Evolutionary conservation across 2,888 invertebrate species (phyloP).

Genomic region (Tetranychus truncatus): DNA sequence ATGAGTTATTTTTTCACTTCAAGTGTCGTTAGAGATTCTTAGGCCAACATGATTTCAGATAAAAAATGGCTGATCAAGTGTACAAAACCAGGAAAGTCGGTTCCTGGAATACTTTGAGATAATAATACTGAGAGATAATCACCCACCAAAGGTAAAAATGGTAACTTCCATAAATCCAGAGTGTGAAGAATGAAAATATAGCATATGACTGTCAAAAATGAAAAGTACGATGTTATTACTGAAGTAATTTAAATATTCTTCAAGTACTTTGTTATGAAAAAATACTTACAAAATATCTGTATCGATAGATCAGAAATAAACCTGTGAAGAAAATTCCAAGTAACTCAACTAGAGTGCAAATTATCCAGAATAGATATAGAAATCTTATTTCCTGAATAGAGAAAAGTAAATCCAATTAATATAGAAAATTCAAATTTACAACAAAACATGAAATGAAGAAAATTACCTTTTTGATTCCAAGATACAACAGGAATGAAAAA

Average conservation of each 20-base stretch:
- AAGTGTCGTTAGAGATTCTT: no score
- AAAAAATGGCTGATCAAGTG: slow-evolving; percentile 37
- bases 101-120: slow-evolving; percentile 20
- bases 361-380: slow-evolving; percentile 21
- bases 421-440: background rate
- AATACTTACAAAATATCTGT: slow-evolving; percentile 20
- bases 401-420: background rate
- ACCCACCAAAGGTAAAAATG: slow-evolving; percentile 20
- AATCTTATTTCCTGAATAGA: slow-evolving; percentile 18
- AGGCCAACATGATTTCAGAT: slow-evolving; percentile 43
- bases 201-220: slow-evolving; percentile 17
- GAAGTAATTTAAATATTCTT: background rate
- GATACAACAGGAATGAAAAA: slow-evolving; percentile 18
- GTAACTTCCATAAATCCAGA: slow-evolving; percentile 15
- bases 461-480: slow-evolving; percentile 20
- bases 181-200: slow-evolving; percentile 15
- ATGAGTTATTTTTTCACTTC: no score
- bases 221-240: background rate
- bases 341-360: slow-evolving; percentile 18
- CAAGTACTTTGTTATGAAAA: background rate
- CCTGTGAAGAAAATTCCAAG: slow-evolving; percentile 16
- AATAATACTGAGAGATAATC: slow-evolving; percentile 21
- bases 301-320: slow-evolving; percentile 20
- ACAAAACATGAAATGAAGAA: background rate
- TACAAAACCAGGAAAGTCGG: slow-evolving; percentile 22